A percentile compares a stretch with the other conserved stretches of the same genome.
Evolutionary conservation across 2,888 invertebrate species (phyloP).

Genomic region (Eudemis profundana): DNA sequence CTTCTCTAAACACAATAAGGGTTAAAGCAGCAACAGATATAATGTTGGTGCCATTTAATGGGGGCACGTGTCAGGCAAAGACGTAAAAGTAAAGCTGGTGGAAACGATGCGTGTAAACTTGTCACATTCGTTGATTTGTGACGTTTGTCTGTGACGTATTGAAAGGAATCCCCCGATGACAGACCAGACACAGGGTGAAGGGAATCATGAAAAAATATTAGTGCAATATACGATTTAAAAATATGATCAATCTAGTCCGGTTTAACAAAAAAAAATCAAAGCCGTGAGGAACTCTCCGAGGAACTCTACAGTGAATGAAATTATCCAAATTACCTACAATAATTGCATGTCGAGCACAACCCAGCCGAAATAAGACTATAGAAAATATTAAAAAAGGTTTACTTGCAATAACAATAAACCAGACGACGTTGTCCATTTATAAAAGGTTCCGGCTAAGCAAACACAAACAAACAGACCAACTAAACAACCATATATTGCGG

Average conservation of each 20-base stretch:
- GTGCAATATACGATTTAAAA: not conserved
- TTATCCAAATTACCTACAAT: too few relatives aligned
- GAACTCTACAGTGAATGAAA: too few relatives aligned
- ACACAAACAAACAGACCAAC: conserved; percentile 57
- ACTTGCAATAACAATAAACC: conserved; percentile 43
- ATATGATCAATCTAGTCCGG: not conserved
- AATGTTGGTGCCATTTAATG: conserved; percentile 34
- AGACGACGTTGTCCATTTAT: conserved; percentile 56
- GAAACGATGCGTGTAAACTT: conserved; percentile 59
- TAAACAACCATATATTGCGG: conserved; percentile 60
- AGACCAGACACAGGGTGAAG: not conserved
- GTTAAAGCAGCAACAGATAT: conserved; percentile 49
- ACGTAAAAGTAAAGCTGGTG: conserved; percentile 58
- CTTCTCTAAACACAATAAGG: conserved; percentile 45
- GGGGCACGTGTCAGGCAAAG: conserved; percentile 63
- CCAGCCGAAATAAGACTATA: conserved; percentile 37
- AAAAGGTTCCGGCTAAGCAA: conserved; percentile 57
- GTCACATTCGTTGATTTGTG: conserved; percentile 48
- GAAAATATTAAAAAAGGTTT: conserved; percentile 55
- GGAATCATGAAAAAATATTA: not conserved
- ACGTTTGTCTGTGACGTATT: conserved; percentile 40
- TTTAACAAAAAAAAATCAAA: not conserved
- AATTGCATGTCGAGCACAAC: conserved; percentile 35
- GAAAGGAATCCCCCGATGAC: conserved; percentile 21
- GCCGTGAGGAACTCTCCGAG: too few relatives aligned